Conservation (phyloP, 2,888 invertebrate species). For the Drepana falcataria region DNA sequence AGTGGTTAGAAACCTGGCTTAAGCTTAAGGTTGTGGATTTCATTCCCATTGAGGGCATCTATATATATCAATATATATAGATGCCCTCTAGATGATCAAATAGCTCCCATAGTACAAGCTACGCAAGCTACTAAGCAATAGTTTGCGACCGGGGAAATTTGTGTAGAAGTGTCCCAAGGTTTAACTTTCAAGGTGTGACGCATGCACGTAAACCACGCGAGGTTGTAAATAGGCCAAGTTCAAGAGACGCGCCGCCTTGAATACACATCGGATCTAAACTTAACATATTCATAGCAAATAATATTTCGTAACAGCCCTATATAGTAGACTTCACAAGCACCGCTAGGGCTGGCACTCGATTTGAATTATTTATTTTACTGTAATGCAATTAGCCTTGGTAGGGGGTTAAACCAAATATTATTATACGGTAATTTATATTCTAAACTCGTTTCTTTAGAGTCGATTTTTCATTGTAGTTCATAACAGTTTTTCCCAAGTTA, state of each 20-base stretch:
- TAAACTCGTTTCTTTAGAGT: background rate
- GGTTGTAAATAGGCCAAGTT: slow-evolving; percentile 1
- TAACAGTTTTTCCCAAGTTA: background rate
- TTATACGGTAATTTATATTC: background rate
- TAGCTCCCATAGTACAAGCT: no score
- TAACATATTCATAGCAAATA: slow-evolving; percentile 30
- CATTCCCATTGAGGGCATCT: no score
- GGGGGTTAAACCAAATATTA: background rate
- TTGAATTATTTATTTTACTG: slow-evolving; percentile 7
- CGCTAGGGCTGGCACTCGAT: slow-evolving; percentile 10
- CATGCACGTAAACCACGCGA: background rate
- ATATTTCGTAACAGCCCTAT: slow-evolving; percentile 25
- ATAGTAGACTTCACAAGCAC: slow-evolving; percentile 22
- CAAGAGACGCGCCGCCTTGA: background rate
- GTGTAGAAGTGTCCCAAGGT: no score
- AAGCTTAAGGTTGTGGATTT: no score
- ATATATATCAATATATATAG: no score
- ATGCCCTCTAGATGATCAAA: no score
- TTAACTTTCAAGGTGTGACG: background rate
- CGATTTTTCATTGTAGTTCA: background rate
- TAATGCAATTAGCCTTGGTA: background rate
- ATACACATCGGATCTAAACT: slow-evolving; percentile 14
- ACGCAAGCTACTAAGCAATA: no score
- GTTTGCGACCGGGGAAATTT: no score
- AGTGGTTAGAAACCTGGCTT: no score